These are phyloP conservation scores for Urosaurus nigricauda DNA, from an alignment of 2,797 vertebrate species.

Conservation along the genomic window DNA sequence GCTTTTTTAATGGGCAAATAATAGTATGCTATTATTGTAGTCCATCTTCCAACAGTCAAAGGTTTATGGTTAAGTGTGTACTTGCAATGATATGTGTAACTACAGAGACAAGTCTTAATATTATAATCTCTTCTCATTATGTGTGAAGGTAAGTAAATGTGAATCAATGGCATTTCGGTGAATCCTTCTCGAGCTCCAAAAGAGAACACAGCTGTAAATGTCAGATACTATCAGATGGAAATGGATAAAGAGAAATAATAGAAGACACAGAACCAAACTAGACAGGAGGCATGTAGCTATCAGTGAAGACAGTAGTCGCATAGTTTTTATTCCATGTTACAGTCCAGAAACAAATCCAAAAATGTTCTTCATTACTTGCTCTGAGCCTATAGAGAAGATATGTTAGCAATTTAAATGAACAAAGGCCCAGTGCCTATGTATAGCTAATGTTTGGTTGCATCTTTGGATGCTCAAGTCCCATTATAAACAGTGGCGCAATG, in stretches of 20 bases:
- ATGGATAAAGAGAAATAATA: neutral
- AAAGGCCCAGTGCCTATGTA: neutral
- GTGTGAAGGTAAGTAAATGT: neutral
- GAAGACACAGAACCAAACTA: neutral
- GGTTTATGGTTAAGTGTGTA: slow-evolving; percentile 40
- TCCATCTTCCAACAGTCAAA: slow-evolving; percentile 54
- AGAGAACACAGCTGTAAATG: neutral
- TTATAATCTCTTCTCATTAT: slow-evolving; percentile 4
- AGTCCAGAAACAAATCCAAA: neutral
- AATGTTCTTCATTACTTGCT: neutral
- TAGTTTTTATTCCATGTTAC: neutral
- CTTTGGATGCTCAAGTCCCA: no score
- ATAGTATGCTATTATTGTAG: slow-evolving; percentile 57
- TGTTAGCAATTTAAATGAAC: neutral
- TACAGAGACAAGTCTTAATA: slow-evolving; percentile 15
- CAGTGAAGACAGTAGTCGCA: neutral
- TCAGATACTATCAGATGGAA: neutral
- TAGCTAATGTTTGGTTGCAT: neutral
- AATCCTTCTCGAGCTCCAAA: neutral
- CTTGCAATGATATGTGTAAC: slow-evolving; percentile 37
- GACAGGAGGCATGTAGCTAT: neutral
- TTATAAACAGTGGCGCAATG: no score
- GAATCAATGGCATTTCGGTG: slow-evolving; percentile 7
- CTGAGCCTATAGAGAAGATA: neutral
- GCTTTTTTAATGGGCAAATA: slow-evolving; percentile 70